Evolutionary conservation across 35 echinoderm and acorn worm genomes (phyloP).

Genomic region (Hemicentrotus pulcherrimus): DNA sequence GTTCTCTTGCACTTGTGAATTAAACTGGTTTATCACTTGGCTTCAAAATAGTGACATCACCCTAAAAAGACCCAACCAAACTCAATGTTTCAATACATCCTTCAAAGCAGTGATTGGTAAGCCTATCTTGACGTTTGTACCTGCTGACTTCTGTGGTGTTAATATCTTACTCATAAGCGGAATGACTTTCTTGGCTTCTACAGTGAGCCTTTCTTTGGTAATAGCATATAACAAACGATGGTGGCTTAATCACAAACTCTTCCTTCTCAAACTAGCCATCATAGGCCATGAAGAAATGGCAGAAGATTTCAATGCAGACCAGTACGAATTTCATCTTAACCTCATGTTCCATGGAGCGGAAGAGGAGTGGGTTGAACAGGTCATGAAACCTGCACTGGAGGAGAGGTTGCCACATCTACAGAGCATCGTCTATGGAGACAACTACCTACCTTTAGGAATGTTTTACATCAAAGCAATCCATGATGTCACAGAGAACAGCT

Average conservation of each 20-base stretch:
- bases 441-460: background rate
- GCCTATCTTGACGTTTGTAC: background rate
- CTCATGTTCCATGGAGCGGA: background rate
- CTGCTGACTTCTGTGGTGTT: background rate
- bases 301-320: background rate
- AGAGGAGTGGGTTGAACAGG: background rate
- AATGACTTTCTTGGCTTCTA: background rate
- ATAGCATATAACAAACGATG: background rate
- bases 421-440: background rate
- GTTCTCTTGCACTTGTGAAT: background rate
- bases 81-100: background rate
- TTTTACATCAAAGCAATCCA: background rate
- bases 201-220: background rate
- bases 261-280: conserved; percentile 19
- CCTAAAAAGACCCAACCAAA: background rate
- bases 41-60: background rate
- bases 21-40: background rate
- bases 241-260: conserved; percentile 29
- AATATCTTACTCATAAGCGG: background rate
- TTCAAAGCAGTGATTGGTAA: background rate
- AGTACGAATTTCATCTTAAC: background rate
- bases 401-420: conserved; percentile 30
- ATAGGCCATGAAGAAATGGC: background rate
- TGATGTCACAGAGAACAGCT: conserved; percentile 15
- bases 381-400: conserved; percentile 12